A percentile compares a stretch with the other conserved stretches of the same genome.
Conservation (phyloP, 2,888 invertebrate species). For the Agrilus mali region DNA sequence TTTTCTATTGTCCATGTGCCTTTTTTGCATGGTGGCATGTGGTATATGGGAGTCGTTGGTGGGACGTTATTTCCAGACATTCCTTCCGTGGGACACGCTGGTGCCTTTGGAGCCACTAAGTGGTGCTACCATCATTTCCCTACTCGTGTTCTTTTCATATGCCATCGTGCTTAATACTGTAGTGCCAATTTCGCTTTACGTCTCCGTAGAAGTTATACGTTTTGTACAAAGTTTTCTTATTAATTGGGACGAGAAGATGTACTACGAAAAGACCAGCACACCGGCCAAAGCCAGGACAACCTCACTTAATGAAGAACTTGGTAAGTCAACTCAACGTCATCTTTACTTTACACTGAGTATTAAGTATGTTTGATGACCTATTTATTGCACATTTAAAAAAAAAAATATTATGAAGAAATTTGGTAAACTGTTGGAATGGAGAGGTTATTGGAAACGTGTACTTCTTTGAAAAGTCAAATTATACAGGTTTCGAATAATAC, state of each 20-base stretch:
- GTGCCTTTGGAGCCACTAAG: constrained; percentile 72
- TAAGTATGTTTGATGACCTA: not conserved
- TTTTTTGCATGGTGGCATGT: constrained; percentile 94
- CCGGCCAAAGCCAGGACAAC: constrained; percentile 94
- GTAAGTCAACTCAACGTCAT: constrained; percentile 23
- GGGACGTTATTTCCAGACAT: constrained; percentile 79
- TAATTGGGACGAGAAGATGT: constrained; percentile 99
- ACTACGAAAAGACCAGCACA: constrained; percentile 77
- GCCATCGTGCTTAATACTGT: constrained; percentile 99
- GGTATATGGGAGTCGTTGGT: constrained; percentile 95
- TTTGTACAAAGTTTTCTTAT: constrained; percentile 97
- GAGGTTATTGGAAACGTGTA: too few relatives aligned
- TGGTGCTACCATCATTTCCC: constrained; percentile 85
- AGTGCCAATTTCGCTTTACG: constrained; percentile 98
- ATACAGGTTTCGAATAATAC: too few relatives aligned
- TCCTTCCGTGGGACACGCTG: constrained; percentile 89
- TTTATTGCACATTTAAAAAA: not conserved
- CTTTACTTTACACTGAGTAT: too few relatives aligned
- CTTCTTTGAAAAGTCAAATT: too few relatives aligned
- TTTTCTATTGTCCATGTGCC: constrained; percentile 93
- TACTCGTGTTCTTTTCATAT: constrained; percentile 97
- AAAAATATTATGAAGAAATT: too few relatives aligned
- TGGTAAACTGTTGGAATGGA: too few relatives aligned
- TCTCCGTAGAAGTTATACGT: constrained; percentile 92
- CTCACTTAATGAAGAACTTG: constrained; percentile 95